phyloP scores from a whole-genome alignment of 23 tunicate genomes.

The Styela plicata region DNA sequence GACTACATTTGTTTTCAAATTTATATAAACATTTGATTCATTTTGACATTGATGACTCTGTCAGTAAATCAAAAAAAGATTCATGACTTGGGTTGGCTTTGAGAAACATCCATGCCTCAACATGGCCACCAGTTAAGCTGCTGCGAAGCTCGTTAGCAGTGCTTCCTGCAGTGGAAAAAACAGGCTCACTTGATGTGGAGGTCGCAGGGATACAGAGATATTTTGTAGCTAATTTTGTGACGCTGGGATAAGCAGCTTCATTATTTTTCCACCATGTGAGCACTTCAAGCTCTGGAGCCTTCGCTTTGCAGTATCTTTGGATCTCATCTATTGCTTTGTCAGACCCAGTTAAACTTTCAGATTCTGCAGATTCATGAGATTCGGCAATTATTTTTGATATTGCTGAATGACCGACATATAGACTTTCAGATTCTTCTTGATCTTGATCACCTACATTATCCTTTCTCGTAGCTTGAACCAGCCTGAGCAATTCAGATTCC shows the following conservation, averaged over 20 bases:
- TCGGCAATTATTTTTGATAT: too few species aligned
- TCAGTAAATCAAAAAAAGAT: too few species aligned
- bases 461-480: too few species aligned
- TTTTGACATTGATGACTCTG: too few species aligned
- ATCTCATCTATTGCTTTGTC: neutral
- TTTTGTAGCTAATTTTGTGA: neutral
- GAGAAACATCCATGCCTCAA: neutral
- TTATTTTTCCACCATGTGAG: neutral
- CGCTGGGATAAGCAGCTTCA: neutral
- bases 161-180: neutral
- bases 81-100: too few species aligned
- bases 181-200: neutral
- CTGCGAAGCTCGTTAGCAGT: neutral
- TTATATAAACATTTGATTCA: too few species aligned
- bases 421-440: too few species aligned
- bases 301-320: neutral
- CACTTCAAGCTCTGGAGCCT: neutral
- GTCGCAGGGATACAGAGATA: neutral
- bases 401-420: too few species aligned
- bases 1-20: too few species aligned
- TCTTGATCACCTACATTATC: too few species aligned
- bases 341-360: neutral
- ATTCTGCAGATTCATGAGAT: neutral
- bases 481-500: too few species aligned
- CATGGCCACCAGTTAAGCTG: neutral